Evolutionary conservation across 1,140 invertebrate genomes (phyloP), one percentile per base, ranked within the genome.

Genomic region (Drosophila repletoides): DNA sequence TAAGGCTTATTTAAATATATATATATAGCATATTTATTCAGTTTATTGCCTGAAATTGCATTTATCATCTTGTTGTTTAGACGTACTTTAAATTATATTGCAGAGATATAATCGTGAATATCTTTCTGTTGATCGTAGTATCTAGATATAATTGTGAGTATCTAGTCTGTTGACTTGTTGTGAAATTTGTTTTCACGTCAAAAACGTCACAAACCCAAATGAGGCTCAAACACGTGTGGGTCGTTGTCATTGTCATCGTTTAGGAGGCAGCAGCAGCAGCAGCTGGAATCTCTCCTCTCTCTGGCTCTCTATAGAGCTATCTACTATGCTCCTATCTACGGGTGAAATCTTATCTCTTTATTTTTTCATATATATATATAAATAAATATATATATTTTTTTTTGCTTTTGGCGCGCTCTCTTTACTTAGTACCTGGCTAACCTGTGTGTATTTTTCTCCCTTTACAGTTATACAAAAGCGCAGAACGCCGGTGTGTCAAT

Each of bases 401-500:
- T 14, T 65, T 31, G 41, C 59, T 24, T 69, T 40, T 51, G n/a
- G 21, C 46, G 55, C 38, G 26, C 31, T 46, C 41, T 52, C 46
- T 55, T 14, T 65, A 14, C 43, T 31, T 67, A 56, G 52, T 52
- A 46, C 12, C 24, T 24, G 17, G 56, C 71, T 77, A 83, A 81
- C 58, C 56, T 38, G 43, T 72, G 31, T 49, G 21, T 72, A 12
- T 53, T 45, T 33, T 80, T 70, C 63, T 74, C 66, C 70, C 59
- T 71, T 89, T 88, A 72, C 92, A 99, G 98, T 98, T 93, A 97
- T 98, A 89, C 94, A 96, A 91, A 96, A 96, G 91, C 94, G 95
- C 90, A 96, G 95, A 90, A 96, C 96, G 33, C 92, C 96, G 75
- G 96, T 98, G 60, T 98, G 97, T 91, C 97, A 98, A 91, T 99